These are phyloP conservation scores for Argyra leucocephala DNA, from an alignment of 2,888 invertebrate genomes.

Conservation along the genomic window DNA sequence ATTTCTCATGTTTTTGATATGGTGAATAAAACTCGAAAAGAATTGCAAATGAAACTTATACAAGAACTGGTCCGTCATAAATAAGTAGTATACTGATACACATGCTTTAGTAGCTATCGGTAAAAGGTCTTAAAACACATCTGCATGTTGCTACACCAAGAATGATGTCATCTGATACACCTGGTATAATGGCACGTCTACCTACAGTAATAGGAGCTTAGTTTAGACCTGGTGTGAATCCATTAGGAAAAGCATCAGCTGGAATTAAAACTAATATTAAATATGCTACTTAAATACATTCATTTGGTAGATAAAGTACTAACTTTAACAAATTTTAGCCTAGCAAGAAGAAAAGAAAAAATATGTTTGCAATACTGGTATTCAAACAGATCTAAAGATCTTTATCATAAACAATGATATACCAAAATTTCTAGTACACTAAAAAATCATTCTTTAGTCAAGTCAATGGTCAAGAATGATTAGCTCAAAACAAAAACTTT, in stretches of 20 bases:
- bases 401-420: no score
- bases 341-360: no score
- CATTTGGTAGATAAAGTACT: constrained; percentile 63
- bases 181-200: constrained; percentile 47
- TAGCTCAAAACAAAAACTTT: no score
- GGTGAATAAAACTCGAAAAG: constrained; percentile 80
- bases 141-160: constrained; percentile 44
- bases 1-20: constrained; percentile 85
- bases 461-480: no score
- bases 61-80: constrained; percentile 49
- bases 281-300: constrained; percentile 80
- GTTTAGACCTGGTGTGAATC: constrained; percentile 49
- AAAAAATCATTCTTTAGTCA: no score
- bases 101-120: constrained; percentile 82
- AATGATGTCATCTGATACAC: constrained; percentile 39
- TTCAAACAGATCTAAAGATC: no score
- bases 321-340: no score
- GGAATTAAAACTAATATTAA: constrained; percentile 89
- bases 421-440: no score
- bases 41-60: constrained; percentile 85
- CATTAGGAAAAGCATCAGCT: constrained; percentile 76
- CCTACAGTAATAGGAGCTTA: constrained; percentile 53
- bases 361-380: no score
- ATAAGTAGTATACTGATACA: constrained; percentile 69
- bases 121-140: constrained; percentile 65